Evolutionary conservation across 2,797 vertebrate species (phyloP), one percentile per base, ranked within the genome.

Genomic region (Paedocypris micromegethes): DNA sequence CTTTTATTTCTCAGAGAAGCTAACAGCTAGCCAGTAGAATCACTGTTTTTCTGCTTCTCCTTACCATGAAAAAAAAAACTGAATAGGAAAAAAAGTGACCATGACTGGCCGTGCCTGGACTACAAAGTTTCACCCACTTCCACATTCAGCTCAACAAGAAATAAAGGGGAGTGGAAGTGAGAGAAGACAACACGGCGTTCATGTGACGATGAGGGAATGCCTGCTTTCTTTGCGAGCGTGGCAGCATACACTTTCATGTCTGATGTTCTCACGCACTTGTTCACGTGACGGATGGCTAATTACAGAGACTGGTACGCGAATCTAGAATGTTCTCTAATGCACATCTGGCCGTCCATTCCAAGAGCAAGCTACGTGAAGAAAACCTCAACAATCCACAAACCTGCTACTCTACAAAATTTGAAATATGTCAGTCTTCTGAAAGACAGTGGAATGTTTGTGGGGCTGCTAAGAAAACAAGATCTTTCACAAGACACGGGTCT

Each of bases 31-130:
- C 51, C 46, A 49, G 50, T 41, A 41, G 50, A 43, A 46, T 57
- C 37, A 44, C 6, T 73, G 57, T 67, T 72, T 74, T 73, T 44
- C 72, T 58, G 38, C 58, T 44, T 74, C 69, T 55, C 59, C 70
- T 59, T 49, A 50, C 76, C 77, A 80, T 82, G 74, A 88, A 84
- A 81, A 79, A 86, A 85, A 76, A 74, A 64, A 23, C 23, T 72
- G 62, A 80, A 71, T 75, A 66, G 23, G 23, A 23, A 82, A 72
- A 80, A 79, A 68, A 65, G 70, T 78, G 59, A 44, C 75, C 73
- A 80, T 58, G 70, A 75, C 70, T 64, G 52, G 66, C 73, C 83
- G 84, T 88, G 88, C 81, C 74, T 74, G 47, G 87, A 87, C 82
- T 88, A 78, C 80, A 84, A 87, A 91, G 59, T 73, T 74, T 64